Base-by-base conservation (phyloP, 2,888 invertebrate genomes). In the Melanchra persicariae region DNA sequence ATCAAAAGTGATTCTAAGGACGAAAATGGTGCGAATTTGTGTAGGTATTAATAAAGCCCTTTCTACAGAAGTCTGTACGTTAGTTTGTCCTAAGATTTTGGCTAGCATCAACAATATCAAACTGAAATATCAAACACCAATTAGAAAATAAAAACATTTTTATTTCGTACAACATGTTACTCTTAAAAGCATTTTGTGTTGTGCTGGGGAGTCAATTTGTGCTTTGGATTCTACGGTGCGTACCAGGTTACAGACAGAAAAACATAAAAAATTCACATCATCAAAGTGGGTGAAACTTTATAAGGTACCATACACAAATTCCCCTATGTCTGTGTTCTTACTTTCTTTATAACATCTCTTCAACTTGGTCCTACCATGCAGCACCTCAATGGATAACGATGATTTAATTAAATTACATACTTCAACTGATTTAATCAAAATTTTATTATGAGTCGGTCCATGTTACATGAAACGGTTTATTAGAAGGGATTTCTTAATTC, bases 281-380 rank as follows among this genome's bases (percentile, higher is more conserved):
- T 89, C 83, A 90, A 78, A 94, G 94, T 94, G 95, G 95, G 95
- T 96, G 95, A 96, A 96, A 96, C 95, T 95, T 96, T 95, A 94
- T 94, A 95, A 95, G 95, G 95, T 94, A 95, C 95, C 95, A 91
- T 95, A 95, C 95, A 95, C 95, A 95, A 95, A 95, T 95, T 94
- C 94, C 93, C 94, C 93, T 94, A 93, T 81, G 81, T 87, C 89
- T 91, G 91, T 90, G 88, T 85, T 87, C 75, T 82, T 84, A 82
- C 73, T 82, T 85, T 84, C 77, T 79, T 64, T 80, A 51, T 76
- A 83, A 85, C 34, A 83, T 71, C 71, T 88, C 85, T 76, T 71
- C 81, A 85, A 84, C 87, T 88, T 88, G 87, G 81, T 88, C 93
- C 92, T 95, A 94, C 92, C 94, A 93, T 94, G 94, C 95, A 92